Conservation (phyloP, 2,113 vertebrate genomes). For the Sapajus apella region DNA sequence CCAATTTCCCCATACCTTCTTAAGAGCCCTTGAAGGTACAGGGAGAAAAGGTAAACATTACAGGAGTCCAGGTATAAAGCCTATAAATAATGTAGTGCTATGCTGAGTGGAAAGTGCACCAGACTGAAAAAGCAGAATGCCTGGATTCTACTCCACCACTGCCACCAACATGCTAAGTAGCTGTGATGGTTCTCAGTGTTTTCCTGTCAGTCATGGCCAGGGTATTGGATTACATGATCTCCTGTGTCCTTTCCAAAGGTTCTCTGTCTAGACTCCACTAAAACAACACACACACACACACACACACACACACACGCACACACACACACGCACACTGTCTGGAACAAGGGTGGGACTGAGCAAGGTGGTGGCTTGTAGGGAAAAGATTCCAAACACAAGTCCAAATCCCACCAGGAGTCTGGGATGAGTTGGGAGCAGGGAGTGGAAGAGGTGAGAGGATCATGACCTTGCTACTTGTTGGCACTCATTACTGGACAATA, state of each 20-base stretch:
- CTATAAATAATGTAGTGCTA: background rate
- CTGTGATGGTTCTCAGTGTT: background rate
- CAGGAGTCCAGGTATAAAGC: background rate
- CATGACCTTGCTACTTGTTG: background rate
- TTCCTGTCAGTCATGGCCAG: background rate
- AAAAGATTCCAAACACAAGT: background rate
- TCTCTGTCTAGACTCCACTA: background rate
- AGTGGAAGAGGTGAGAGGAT: background rate
- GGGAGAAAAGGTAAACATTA: background rate
- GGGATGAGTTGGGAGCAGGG: too few relatives aligned
- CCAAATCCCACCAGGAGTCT: background rate
- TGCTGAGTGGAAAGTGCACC: too few relatives aligned
- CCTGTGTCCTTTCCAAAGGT: background rate
- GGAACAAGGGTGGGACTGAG: background rate
- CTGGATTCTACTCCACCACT: background rate
- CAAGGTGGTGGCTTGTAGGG: background rate
- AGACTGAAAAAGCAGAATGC: background rate
- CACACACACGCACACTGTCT: background rate
- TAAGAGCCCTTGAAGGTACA: background rate
- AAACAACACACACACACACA: too few relatives aligned
- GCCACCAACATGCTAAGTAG: accelerated
- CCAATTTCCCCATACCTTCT: background rate
- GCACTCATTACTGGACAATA: background rate
- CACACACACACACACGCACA: background rate
- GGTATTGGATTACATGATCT: background rate